Evolutionary conservation across 2,113 vertebrate genomes (phyloP).

Genomic region (Piprites chloris): DNA sequence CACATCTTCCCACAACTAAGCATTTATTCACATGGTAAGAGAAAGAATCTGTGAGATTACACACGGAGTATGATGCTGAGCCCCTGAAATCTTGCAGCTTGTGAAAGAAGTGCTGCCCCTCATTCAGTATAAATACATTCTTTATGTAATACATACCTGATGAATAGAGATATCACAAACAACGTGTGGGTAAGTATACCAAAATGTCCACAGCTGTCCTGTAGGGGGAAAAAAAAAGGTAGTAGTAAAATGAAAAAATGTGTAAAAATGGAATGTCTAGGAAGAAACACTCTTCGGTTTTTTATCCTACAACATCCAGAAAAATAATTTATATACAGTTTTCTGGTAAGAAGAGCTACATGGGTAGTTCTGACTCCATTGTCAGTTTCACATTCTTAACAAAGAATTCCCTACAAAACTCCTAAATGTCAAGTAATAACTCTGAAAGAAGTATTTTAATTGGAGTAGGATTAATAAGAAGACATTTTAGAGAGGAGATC

Average conservation of each 20-base stretch:
- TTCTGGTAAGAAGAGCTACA: neutral
- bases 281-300: neutral
- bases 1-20: fast-evolving
- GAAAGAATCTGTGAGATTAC: too few species aligned
- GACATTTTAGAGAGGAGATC: neutral
- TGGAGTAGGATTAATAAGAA: neutral
- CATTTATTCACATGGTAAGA: neutral
- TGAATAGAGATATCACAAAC: neutral
- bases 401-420: neutral
- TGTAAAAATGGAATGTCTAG: fast-evolving
- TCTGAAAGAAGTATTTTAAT: neutral
- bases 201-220: too few species aligned
- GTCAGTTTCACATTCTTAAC: neutral
- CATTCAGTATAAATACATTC: neutral
- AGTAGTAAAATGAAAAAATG: neutral
- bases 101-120: neutral
- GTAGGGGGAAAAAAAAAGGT: fast-evolving
- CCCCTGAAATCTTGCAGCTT: neutral
- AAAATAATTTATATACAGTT: neutral
- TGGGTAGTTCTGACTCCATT: neutral
- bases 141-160: neutral
- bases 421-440: neutral
- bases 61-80: neutral
- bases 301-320: neutral
- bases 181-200: neutral